phyloP scores from a whole-genome alignment of 2,113 vertebrate genomes.

The Pardalotus punctatus region DNA sequence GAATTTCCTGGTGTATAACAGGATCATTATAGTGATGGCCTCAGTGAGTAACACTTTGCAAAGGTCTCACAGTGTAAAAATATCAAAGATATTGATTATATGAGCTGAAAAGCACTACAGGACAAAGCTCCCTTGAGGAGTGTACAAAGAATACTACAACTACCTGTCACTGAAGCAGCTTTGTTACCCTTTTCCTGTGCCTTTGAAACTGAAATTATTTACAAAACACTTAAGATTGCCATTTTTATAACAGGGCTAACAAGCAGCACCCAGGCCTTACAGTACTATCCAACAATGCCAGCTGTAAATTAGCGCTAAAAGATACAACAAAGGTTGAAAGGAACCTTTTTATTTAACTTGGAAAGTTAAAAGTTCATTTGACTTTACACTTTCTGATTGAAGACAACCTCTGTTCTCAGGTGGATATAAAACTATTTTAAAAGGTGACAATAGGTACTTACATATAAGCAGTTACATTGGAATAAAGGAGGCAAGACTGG shows the following conservation, averaged over 20 bases:
- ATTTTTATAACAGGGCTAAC: background rate
- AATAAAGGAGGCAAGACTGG: background rate
- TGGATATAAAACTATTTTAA: background rate
- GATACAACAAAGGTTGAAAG: background rate
- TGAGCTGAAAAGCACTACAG: background rate
- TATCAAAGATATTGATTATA: background rate
- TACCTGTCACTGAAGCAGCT: background rate
- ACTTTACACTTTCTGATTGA: background rate
- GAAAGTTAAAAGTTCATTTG: background rate
- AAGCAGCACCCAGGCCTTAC: background rate
- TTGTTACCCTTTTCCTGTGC: background rate
- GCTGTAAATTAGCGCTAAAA: background rate
- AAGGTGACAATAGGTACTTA: background rate
- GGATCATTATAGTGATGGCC: background rate
- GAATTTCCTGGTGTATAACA: background rate
- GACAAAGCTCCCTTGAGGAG: background rate
- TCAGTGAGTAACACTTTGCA: background rate
- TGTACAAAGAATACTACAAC: background rate
- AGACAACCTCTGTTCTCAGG: background rate
- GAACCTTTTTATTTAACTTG: background rate
- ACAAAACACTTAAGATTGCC: background rate
- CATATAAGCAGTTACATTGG: background rate
- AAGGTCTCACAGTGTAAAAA: background rate
- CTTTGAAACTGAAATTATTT: background rate
- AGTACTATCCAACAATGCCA: background rate